phyloP scores from a whole-genome alignment of 2,888 invertebrate genomes.

The Amorpha juglandis region DNA sequence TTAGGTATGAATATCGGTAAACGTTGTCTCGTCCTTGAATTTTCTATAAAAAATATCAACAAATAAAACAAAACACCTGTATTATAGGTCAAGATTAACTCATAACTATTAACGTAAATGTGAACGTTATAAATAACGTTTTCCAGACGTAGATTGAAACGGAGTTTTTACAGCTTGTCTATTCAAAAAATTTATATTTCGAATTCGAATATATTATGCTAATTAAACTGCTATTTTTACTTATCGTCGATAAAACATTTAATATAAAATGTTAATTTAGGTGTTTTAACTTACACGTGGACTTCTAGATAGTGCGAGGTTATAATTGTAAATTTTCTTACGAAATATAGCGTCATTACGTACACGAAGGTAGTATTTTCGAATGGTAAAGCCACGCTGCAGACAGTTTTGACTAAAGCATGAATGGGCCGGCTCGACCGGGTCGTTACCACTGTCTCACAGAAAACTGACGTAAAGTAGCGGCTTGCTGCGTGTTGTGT shows the following conservation, averaged over 20 bases:
- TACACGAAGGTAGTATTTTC: too few species aligned
- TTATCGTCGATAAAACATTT: background rate
- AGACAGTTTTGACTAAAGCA: too few species aligned
- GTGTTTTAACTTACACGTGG: background rate
- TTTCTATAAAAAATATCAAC: background rate
- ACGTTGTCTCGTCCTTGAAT: too few species aligned
- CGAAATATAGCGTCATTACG: too few species aligned
- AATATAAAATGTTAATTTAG: background rate
- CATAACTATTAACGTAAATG: background rate
- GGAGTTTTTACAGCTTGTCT: background rate
- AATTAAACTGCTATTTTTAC: conserved; percentile 4
- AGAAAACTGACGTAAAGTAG: too few species aligned
- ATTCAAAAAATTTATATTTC: background rate
- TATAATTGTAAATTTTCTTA: background rate
- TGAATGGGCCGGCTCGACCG: too few species aligned
- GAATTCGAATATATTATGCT: conserved; percentile 6
- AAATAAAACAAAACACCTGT: background rate
- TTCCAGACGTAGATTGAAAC: background rate
- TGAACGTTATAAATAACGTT: background rate
- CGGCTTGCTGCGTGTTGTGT: too few species aligned
- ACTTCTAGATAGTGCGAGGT: background rate
- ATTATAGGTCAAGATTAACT: background rate
- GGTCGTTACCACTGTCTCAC: too few species aligned
- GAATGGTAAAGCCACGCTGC: too few species aligned
- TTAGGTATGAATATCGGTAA: background rate